Percentiles rank a stretch among this genome's conserved stretches.
phyloP scores from a whole-genome alignment of 30 jellyfish, hydroid and myxozoan genomes.

The Aurelia sp. region DNA sequence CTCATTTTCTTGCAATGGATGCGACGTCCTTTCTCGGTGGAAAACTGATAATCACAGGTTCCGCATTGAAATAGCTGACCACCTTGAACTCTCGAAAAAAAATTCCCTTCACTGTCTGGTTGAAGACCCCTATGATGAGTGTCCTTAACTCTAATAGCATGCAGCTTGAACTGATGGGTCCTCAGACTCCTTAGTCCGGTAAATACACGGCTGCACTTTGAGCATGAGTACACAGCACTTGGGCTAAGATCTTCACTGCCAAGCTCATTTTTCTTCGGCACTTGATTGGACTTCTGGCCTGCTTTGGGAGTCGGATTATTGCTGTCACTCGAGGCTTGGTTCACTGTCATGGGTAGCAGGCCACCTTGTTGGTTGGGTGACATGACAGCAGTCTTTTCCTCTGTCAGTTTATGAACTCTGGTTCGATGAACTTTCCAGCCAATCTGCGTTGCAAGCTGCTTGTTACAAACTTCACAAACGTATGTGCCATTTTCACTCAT shows the following conservation, averaged over 20 bases:
- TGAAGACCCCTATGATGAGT: constrained; percentile 12
- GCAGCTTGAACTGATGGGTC: constrained; percentile 79
- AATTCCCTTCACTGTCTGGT: constrained; percentile 23
- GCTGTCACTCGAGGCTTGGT: not conserved
- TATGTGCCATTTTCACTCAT: constrained; percentile 25
- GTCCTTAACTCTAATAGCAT: constrained; percentile 77
- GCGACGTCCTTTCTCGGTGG: constrained; percentile 67
- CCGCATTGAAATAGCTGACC: constrained; percentile 66
- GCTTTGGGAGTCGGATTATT: not conserved
- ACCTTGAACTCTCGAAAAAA: constrained; percentile 18
- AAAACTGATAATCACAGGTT: constrained; percentile 70
- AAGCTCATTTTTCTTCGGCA: constrained; percentile 46
- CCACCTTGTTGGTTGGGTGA: not conserved
- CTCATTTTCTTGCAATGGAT: constrained; percentile 78
- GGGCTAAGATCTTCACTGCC: constrained; percentile 72
- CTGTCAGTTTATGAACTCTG: constrained; percentile 56
- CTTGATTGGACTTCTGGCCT: not conserved
- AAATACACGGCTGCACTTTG: constrained; percentile 74
- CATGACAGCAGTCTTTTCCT: constrained; percentile 7
- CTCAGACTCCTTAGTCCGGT: constrained; percentile 77
- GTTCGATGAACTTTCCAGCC: constrained; percentile 82
- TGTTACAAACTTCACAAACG: constrained; percentile 60
- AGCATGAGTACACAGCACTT: constrained; percentile 66
- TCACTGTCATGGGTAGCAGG: not conserved
- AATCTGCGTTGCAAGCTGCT: constrained; percentile 55